Evolutionary conservation across 2,888 invertebrate genomes (phyloP).

Genomic region (Mesochorus sp.): DNA sequence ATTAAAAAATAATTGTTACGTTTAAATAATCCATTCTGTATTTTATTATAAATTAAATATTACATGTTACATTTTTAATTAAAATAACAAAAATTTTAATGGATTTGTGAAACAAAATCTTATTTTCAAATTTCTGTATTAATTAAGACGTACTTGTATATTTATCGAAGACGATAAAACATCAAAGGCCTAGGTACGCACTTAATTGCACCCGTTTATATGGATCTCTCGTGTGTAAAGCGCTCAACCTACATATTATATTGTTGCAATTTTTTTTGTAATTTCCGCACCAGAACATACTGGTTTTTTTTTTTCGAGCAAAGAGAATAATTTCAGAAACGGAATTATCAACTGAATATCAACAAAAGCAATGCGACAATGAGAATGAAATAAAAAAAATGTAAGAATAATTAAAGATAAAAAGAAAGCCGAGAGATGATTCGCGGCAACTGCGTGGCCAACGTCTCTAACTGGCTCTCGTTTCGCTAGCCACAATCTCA

Average conservation of each 20-base stretch:
- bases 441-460: not conserved
- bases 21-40: too few species aligned
- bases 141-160: not conserved
- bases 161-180: constrained; percentile 6
- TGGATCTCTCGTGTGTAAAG: constrained; percentile 71
- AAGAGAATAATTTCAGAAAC: not conserved
- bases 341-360: not conserved
- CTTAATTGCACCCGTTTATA: constrained; percentile 66
- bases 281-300: constrained; percentile 1
- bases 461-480: constrained; percentile 2
- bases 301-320: not conserved
- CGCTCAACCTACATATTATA: constrained; percentile 68
- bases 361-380: not conserved
- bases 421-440: not conserved
- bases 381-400: not conserved
- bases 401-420: not conserved
- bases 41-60: too few species aligned
- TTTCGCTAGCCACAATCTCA: constrained; percentile 54
- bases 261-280: constrained; percentile 27
- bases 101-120: too few species aligned
- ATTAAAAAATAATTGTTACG: not conserved
- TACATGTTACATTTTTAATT: too few species aligned
- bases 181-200: not conserved
- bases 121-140: not conserved
- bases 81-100: too few species aligned